Base-by-base conservation (phyloP, 2,797 vertebrate genomes). In the Microchirus variegatus region DNA sequence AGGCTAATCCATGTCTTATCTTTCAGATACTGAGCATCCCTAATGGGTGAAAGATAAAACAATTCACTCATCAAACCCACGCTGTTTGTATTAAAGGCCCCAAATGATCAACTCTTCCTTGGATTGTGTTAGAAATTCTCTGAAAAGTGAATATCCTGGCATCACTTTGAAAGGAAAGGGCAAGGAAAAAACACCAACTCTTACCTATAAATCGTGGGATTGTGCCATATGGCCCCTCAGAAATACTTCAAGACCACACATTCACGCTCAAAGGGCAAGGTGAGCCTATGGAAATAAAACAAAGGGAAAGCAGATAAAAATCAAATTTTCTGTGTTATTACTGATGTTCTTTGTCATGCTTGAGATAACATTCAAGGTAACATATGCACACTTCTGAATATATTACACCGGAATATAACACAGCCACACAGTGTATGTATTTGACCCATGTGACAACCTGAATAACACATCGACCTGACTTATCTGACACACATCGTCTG, bases 201-300 rank as follows among this genome's bases (percentile, higher is more conserved):
- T 87, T 87, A 93, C 91, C 90, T 91, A 91, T 84, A 85, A 57
- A 9, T 18, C 83, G 82, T 49, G 59, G 78, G 87, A 82, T 78
- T 88, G 84, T 89, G 89, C 89, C 90, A 90, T 89, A 91, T 77
- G 88, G 84, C 83, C 80, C 70, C 76, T 88, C 15, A 11, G 66
- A 78, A 82, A 78, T 57, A 75, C 61, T 56, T 84, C 59, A 76
- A 85, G 75, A 75, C 80, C 86, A 68, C 59, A 84, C 74, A 85
- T 83, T 85, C 81, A 81, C 80, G 37, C 81, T 61, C 71, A 49
- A 17, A 42, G 51, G 68, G 66, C 40, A 16, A 31, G 26, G 37
- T 31, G 69, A 52, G 43, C 73, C 87, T 89, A 55, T 9, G 47
- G 48, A 59, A 63, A 73, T 31, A 31, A 31, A 8, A 31, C 31